A percentile compares a stretch with the other conserved stretches of the same genome.
Evolutionary conservation across 2,797 vertebrate genomes (phyloP).

Genomic region (Sarcoramphus papa): DNA sequence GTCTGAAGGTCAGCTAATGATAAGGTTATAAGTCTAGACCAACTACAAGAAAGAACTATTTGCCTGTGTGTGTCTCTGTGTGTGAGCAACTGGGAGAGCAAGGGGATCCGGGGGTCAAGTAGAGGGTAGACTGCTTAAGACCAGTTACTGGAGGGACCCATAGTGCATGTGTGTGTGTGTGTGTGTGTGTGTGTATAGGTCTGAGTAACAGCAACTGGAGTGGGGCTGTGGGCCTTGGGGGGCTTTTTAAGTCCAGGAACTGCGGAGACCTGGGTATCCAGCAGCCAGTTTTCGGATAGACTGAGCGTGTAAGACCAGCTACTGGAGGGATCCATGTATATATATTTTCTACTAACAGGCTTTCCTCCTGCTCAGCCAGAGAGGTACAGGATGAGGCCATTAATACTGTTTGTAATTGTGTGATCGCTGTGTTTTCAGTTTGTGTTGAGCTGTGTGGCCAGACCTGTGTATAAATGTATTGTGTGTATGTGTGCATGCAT

Average conservation of each 20-base stretch:
- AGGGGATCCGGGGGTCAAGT: background rate
- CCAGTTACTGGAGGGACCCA: background rate
- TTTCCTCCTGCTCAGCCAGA: background rate
- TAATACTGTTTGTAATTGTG: background rate
- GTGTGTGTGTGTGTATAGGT: too few relatives aligned
- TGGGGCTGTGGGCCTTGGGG: background rate
- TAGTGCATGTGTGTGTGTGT: background rate
- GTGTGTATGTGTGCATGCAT: background rate
- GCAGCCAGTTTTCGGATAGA: background rate
- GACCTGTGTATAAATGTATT: background rate
- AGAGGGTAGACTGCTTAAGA: background rate
- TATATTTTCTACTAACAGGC: background rate
- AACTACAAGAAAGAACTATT: background rate
- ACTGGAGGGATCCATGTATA: background rate
- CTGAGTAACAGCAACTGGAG: background rate
- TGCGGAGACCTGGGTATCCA: background rate
- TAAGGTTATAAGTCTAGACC: background rate
- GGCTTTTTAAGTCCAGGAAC: background rate
- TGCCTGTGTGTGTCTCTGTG: background rate
- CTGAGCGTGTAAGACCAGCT: background rate
- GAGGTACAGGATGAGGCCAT: background rate
- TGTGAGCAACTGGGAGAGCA: background rate
- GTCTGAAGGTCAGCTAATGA: background rate
- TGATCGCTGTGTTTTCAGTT: background rate
- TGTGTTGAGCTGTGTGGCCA: background rate